phyloP scores from a whole-genome alignment of 2,797 vertebrate species.

The Spinibarbus caldwelli region DNA sequence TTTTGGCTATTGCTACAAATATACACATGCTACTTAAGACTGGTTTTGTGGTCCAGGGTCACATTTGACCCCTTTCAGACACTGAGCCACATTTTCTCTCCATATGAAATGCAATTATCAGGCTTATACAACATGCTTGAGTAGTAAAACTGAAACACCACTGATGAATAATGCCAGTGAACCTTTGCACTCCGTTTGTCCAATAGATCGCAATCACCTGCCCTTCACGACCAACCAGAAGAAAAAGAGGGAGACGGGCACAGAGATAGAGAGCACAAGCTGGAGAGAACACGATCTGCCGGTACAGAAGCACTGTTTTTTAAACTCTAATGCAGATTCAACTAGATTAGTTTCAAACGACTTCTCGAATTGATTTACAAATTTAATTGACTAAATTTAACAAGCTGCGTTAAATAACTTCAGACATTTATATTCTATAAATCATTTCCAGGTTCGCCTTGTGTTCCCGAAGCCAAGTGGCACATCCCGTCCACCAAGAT shows the following conservation, averaged over 20 bases:
- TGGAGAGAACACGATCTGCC: conserved; percentile 75
- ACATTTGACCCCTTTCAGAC: background rate
- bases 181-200: background rate
- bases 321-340: background rate
- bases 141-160: background rate
- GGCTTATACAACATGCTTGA: background rate
- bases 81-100: background rate
- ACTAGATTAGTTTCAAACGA: background rate
- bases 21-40: no score
- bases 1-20: no score
- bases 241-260: conserved; percentile 76
- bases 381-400: background rate
- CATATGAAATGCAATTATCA: background rate
- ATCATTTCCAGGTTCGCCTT: conserved; percentile 14
- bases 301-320: conserved; percentile 49
- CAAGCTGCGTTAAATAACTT: background rate
- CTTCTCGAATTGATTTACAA: background rate
- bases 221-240: conserved; percentile 79
- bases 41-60: no score
- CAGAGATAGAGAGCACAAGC: conserved; percentile 78
- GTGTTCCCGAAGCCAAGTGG: conserved; percentile 82
- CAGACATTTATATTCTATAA: background rate
- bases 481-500: conserved; percentile 81
- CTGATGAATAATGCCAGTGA: background rate
- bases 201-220: conserved; percentile 81